phyloP scores from a whole-genome alignment of 2,113 vertebrate genomes.

The Hoplias malabaricus region DNA sequence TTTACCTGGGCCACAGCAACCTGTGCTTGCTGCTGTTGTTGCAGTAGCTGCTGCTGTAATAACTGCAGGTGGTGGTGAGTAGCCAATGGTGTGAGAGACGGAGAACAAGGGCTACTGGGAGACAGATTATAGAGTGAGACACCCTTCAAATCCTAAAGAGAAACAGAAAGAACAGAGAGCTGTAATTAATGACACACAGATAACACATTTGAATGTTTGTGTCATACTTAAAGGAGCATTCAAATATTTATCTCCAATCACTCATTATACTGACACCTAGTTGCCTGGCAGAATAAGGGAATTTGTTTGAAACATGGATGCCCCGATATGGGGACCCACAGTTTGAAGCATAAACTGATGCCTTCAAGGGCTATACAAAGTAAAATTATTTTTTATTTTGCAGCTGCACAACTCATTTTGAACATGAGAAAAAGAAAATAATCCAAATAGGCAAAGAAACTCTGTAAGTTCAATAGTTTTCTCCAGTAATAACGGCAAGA shows the following conservation, averaged over 20 bases:
- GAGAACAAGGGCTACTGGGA: constrained; percentile 69
- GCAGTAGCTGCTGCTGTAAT: constrained; percentile 83
- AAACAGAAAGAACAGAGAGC: not conserved
- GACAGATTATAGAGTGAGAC: constrained; percentile 65
- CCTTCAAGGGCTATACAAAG: no score
- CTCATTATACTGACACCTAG: no score
- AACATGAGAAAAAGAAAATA: no score
- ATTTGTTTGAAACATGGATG: no score
- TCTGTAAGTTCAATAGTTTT: not conserved
- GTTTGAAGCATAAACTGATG: no score
- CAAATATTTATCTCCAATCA: not conserved
- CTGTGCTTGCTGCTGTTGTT: constrained; percentile 87
- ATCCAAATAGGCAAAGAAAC: no score
- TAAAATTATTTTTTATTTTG: no score
- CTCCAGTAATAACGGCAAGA: not conserved
- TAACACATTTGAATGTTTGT: no score
- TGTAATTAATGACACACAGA: not conserved
- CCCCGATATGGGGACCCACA: no score
- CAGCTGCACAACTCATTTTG: no score
- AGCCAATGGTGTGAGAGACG: constrained; percentile 76
- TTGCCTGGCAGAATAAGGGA: no score
- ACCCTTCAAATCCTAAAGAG: constrained; percentile 72
- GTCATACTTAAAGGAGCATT: no score
- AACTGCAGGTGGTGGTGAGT: constrained; percentile 82
- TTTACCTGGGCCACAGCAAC: constrained; percentile 86